A percentile compares a stretch with the other conserved stretches of the same genome.
Evolutionary conservation across 2,113 vertebrate species (phyloP).

Genomic region (Eublepharis macularius): DNA sequence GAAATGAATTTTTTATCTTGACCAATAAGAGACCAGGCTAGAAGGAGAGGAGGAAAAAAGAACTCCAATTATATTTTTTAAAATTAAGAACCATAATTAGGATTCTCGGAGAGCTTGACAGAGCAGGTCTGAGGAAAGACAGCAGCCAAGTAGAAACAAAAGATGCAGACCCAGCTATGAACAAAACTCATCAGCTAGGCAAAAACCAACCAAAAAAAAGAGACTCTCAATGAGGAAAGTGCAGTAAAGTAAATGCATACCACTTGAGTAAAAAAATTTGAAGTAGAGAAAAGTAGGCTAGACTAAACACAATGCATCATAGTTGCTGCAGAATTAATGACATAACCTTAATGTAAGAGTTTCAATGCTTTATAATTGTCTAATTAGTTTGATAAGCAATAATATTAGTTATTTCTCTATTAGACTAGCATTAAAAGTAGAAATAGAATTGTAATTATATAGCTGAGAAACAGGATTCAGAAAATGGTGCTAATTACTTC

Average conservation of each 20-base stretch:
- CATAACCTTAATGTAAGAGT: background rate
- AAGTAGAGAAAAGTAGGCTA: background rate
- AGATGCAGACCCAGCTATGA: background rate
- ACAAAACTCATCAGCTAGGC: background rate
- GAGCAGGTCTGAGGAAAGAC: background rate
- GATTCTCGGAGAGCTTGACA: background rate
- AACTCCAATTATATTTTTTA: no score
- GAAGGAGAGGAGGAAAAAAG: background rate
- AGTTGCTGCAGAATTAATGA: background rate
- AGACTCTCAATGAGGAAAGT: background rate
- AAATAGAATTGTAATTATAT: background rate
- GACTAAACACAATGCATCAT: background rate
- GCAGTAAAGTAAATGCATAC: background rate
- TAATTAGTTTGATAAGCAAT: background rate
- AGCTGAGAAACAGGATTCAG: no score
- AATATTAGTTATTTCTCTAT: background rate
- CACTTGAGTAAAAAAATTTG: background rate
- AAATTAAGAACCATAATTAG: background rate
- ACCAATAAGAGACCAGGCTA: background rate
- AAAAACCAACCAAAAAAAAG: background rate
- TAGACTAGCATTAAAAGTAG: background rate
- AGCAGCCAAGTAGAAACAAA: background rate
- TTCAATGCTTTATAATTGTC: background rate
- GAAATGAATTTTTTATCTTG: background rate
- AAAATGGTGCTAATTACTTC: no score